Evolutionary conservation across 2,888 invertebrate species (phyloP).

Genomic region (Amphiduros pacificus): DNA sequence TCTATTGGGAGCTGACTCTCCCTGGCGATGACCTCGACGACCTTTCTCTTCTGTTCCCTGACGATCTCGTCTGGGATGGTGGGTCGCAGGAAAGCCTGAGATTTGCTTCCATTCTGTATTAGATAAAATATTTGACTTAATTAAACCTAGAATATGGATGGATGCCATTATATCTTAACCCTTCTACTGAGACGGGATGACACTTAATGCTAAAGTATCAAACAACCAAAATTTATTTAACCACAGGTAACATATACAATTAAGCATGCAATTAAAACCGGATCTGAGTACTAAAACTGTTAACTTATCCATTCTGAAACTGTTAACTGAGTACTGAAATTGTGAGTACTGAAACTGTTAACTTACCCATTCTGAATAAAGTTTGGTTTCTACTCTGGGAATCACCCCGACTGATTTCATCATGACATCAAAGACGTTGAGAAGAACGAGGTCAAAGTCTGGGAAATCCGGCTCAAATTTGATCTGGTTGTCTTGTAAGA

Average conservation of each 20-base stretch:
- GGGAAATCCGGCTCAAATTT: constrained; percentile 63
- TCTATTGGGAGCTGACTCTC: constrained; percentile 55
- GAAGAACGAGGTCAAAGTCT: constrained; percentile 72
- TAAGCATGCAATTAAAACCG: no score
- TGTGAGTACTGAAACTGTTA: no score
- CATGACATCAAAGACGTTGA: constrained; percentile 74
- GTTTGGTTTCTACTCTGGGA: constrained; percentile 78
- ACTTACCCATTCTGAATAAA: constrained; percentile 70
- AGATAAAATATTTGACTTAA: neutral
- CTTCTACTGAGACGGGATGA: no score
- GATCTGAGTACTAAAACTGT: no score
- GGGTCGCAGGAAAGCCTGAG: constrained; percentile 66
- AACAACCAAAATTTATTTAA: no score
- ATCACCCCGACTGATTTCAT: constrained; percentile 72
- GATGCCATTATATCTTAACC: no score
- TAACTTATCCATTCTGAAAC: no score
- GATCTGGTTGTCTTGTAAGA: constrained; percentile 56
- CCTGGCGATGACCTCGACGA: constrained; percentile 62
- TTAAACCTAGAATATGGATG: no score
- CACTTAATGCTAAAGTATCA: no score
- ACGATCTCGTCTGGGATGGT: constrained; percentile 74
- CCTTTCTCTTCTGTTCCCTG: constrained; percentile 66
- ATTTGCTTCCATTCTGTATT: constrained; percentile 46
- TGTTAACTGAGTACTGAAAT: no score
- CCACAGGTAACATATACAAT: no score